Base-by-base conservation (phyloP, 2,113 vertebrate species). In the Emydocephalus ijimae region DNA sequence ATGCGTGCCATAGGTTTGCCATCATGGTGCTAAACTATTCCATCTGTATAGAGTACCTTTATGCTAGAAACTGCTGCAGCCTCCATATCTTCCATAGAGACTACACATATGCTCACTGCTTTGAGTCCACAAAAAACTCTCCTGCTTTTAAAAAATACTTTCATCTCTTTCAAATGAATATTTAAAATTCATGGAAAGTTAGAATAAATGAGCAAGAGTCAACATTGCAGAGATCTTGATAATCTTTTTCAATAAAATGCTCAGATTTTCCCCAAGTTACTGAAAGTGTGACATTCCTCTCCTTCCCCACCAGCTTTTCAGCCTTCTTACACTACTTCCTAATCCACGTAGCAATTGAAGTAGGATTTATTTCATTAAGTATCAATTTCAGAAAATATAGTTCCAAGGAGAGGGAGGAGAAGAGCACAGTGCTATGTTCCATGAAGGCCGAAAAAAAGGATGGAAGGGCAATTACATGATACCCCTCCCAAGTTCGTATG, bases 401-500 rank as follows among this genome's bases (percentile, higher is more conserved):
- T 18, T 64, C 0, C 0, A 34, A 15, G 0, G 0, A 88, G 50
- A 69, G 15, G 0, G 0, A 88, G 81, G 21, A 87, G 69, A 89
- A 52, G 85, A 18, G 14, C 3, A 29, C 43, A 45, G 74, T 86
- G 81, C 69, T 85, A 90, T 55, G n/a, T 86, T 90, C 88, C 92
- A 90, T 2, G 48, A 89, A 52, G 57, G 88, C 87, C 0, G 3
- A 52, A 48, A 12, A 34, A 64, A 81, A 90, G 39, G 11, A 59
- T 85, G 85, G 88, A 85, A 92, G 48, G 39, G 88, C 48, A 93
- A 34, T 50, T 90, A 89, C 54, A 74, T 24, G 15, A 85, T 23
- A 90, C 89, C 89, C 45, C 39, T 57, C 81, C 89, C 56, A 29
- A 64, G 57, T 90, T 93, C 81, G 15, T 64, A 86, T 74, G 88